Evolutionary conservation across 2,113 vertebrate species (phyloP).

Genomic region (Eurystomus gularis): DNA sequence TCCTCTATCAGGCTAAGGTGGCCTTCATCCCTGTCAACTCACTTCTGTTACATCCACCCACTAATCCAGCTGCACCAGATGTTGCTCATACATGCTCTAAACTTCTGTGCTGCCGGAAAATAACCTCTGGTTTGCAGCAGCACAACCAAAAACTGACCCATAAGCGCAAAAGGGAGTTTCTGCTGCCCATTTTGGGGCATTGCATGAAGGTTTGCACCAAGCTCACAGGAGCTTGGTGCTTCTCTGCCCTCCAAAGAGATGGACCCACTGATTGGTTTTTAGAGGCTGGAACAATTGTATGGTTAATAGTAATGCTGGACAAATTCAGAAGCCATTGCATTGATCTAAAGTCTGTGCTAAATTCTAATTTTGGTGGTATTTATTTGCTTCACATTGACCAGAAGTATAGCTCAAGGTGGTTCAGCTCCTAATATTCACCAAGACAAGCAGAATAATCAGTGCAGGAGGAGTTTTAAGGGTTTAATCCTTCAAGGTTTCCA

Average conservation of each 20-base stretch:
- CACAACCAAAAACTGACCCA: rapidly evolving
- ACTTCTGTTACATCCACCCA: neutral
- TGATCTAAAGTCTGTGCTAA: neutral
- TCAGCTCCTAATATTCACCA: neutral
- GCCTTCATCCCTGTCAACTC: neutral
- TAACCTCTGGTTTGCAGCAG: neutral
- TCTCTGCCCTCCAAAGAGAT: neutral
- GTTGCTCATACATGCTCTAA: neutral
- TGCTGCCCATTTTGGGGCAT: neutral
- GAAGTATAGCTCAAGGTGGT: neutral
- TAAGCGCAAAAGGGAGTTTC: neutral
- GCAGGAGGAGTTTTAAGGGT: neutral
- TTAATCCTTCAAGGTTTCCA: neutral
- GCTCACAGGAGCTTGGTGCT: neutral
- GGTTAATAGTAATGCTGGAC: rapidly evolving
- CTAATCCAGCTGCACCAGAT: neutral
- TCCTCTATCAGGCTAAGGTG: neutral
- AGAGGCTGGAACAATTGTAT: neutral
- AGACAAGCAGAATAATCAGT: neutral
- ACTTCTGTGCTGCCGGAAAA: neutral
- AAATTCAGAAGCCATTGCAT: neutral
- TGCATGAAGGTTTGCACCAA: neutral
- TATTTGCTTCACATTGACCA: neutral
- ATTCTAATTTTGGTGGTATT: neutral
- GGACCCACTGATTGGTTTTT: neutral